phyloP scores from a whole-genome alignment of 1,140 invertebrate genomes.

The Drosophila lowei region DNA sequence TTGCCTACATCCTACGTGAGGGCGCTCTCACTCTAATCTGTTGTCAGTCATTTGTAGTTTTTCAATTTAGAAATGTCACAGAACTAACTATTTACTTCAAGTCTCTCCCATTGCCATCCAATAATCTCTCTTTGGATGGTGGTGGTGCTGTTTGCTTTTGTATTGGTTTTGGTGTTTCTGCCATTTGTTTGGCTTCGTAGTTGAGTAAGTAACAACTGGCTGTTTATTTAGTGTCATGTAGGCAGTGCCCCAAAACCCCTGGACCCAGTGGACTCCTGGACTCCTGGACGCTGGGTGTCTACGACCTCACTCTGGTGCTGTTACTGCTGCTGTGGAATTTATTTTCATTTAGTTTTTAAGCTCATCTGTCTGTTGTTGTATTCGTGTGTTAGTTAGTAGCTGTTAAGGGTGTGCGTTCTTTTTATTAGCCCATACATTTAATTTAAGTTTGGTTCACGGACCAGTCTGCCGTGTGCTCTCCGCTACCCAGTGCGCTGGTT shows the following conservation, averaged over 20 bases:
- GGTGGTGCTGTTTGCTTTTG: conserved; percentile 50
- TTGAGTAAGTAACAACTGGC: conserved; percentile 77
- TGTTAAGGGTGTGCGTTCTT: conserved; percentile 1
- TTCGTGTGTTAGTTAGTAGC: not conserved
- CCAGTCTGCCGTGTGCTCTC: conserved; percentile 31
- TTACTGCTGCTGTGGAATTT: conserved; percentile 27
- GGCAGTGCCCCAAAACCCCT: conserved; percentile 33
- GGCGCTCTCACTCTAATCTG: conserved; percentile 66
- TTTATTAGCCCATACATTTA: conserved; percentile 65
- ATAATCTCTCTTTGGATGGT: conserved; percentile 12
- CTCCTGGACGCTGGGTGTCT: not conserved
- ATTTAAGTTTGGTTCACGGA: conserved; percentile 61
- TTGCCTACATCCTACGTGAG: conserved; percentile 50
- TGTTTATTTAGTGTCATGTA: conserved; percentile 81
- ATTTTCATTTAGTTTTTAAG: conserved; percentile 69
- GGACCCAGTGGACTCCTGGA: conserved; percentile 16
- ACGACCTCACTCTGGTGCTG: conserved; percentile 1
- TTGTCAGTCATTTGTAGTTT: conserved; percentile 81
- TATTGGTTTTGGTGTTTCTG: conserved; percentile 57
- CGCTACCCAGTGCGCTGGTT: conserved; percentile 8
- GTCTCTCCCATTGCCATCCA: conserved; percentile 9
- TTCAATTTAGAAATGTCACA: conserved; percentile 81
- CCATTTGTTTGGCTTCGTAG: conserved; percentile 75
- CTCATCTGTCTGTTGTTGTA: conserved; percentile 2
- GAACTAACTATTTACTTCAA: conserved; percentile 76